phyloP scores from a whole-genome alignment of 1,140 invertebrate genomes.

The Araneus ventricosus region DNA sequence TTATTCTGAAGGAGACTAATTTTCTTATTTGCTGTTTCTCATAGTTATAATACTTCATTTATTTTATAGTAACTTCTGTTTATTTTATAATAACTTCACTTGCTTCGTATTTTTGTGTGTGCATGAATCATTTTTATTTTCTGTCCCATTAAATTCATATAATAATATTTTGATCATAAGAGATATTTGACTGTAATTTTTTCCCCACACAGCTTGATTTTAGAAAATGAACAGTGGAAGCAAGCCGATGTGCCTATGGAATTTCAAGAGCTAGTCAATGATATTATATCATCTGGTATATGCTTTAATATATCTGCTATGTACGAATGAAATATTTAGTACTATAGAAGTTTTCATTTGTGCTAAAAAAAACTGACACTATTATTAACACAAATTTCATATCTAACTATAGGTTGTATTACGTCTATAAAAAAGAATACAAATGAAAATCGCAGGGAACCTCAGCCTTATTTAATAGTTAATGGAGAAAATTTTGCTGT shows the following conservation, averaged over 20 bases:
- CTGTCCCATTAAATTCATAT: too few species aligned
- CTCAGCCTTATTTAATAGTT: slow-evolving; percentile 83
- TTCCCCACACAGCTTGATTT: slow-evolving; percentile 81
- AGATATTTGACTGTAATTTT: neutral
- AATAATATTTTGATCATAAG: too few species aligned
- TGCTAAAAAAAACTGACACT: too few species aligned
- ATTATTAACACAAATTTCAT: too few species aligned
- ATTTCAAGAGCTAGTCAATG: slow-evolving; percentile 91
- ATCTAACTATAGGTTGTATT: slow-evolving; percentile 56
- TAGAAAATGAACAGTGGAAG: slow-evolving; percentile 97
- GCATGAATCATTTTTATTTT: too few species aligned
- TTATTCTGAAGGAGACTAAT: too few species aligned
- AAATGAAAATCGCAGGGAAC: neutral
- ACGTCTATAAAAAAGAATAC: slow-evolving; percentile 52
- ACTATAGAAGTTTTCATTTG: neutral
- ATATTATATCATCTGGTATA: slow-evolving; percentile 83
- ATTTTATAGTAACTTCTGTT: too few species aligned
- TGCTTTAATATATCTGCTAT: slow-evolving; percentile 21
- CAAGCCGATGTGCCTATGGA: slow-evolving; percentile 93
- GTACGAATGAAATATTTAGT: neutral
- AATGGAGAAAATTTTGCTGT: slow-evolving; percentile 91
- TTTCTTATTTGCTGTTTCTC: too few species aligned
- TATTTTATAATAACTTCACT: too few species aligned
- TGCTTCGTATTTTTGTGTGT: too few species aligned
- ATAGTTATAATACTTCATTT: too few species aligned